A percentile compares a stretch with the other conserved stretches of the same genome.
Evolutionary conservation across 2,888 invertebrate genomes (phyloP).

Genomic region (Lepas anatifera): DNA sequence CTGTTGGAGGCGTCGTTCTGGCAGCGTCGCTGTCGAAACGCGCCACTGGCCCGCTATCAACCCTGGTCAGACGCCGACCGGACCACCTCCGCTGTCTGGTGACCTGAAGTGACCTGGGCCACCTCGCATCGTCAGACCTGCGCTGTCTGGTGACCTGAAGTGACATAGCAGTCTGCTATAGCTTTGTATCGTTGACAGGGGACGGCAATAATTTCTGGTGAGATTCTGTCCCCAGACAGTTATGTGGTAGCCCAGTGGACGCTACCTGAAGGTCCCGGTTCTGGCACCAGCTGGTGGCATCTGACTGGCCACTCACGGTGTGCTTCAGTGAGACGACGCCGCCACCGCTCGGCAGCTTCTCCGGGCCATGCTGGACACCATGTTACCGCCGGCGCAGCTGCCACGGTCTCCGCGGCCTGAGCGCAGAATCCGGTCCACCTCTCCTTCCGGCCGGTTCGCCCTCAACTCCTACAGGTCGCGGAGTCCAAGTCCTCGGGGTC

Average conservation of each 20-base stretch:
- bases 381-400: constrained; percentile 3
- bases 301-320: no score
- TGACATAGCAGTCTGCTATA: no score
- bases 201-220: no score
- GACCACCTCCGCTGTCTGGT: no score
- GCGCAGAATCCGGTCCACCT: not conserved
- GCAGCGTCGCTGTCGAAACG: not conserved
- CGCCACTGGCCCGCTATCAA: not conserved
- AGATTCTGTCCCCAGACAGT: no score
- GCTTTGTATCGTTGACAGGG: no score
- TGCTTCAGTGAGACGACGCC: no score
- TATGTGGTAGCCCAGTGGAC: no score
- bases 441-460: not conserved
- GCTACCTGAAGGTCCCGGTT: no score
- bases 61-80: not conserved
- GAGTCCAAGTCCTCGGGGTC: not conserved
- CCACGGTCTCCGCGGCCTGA: not conserved
- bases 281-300: no score
- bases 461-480: not conserved
- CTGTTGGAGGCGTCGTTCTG: not conserved
- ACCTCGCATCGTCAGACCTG: not conserved
- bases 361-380: not conserved
- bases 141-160: not conserved
- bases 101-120: no score
- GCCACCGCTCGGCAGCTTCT: no score